A percentile compares a stretch with the other conserved stretches of the same genome.
Conservation (phyloP, 2,113 vertebrate genomes). For the Carlito syrichta region DNA sequence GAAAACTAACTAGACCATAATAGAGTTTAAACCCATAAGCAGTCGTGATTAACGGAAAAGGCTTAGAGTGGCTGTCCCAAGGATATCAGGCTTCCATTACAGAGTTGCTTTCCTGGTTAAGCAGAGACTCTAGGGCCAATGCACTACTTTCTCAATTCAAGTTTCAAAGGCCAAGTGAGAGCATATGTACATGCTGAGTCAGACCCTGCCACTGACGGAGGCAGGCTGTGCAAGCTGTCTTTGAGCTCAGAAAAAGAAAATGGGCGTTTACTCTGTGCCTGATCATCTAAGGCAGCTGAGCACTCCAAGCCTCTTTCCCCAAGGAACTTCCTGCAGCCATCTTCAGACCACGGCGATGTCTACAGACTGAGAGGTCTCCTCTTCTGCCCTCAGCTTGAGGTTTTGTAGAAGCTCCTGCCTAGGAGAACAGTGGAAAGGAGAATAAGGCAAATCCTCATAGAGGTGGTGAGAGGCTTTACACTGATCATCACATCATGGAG, state of each 20-base stretch:
- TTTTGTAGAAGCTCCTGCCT: background rate
- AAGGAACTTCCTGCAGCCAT: background rate
- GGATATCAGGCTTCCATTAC: constrained; percentile 34
- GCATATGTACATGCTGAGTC: background rate
- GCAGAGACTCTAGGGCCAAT: background rate
- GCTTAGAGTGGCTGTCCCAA: background rate
- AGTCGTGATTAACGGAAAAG: constrained; percentile 28
- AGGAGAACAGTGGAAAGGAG: background rate
- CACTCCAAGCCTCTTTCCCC: background rate
- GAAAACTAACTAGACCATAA: background rate
- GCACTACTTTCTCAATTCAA: background rate
- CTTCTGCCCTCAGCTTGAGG: background rate
- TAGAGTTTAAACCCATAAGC: background rate
- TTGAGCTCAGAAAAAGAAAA: background rate
- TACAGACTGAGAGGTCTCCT: background rate
- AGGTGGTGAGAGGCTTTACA: background rate
- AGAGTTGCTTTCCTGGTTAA: constrained; percentile 8
- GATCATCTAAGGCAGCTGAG: background rate
- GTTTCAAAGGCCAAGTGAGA: constrained; percentile 49
- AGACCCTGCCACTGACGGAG: background rate
- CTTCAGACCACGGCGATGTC: background rate
- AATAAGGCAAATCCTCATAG: background rate
- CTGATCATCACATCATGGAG: background rate
- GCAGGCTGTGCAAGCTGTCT: background rate
- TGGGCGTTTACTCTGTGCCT: background rate